Base-by-base conservation (phyloP, 1,140 invertebrate genomes). In the Hylaeus volcanicus region DNA sequence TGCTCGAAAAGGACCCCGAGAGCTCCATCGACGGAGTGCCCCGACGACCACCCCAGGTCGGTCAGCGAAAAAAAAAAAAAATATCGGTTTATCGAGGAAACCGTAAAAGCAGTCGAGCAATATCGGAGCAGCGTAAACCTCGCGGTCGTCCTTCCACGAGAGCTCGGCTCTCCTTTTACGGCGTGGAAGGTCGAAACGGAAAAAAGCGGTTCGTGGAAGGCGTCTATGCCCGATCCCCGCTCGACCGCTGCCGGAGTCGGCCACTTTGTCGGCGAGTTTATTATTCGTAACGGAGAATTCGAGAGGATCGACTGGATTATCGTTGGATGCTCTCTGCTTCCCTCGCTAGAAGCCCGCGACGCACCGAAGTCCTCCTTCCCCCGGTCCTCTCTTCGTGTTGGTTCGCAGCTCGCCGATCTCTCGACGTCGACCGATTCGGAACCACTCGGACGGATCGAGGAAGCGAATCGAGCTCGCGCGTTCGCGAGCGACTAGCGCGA, bases 191-290 rank as follows among this genome's bases (percentile, higher is more conserved):
- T 75, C 79, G 79, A 75, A 80, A 80, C 64, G 79, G 79, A 80
- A 80, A 80, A 80, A 80, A 80, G 79, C 79, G 79, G 73, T 80
- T 80, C 79, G 79, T 80, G 79, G 79, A 80, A 80, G 79, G 79
- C 79, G 79, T 69, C 79, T 80, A 80, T 75, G 64, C 56, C 41
- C 63, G 63, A 75, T 80, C 73, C 79, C 41, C 55, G 71, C 45
- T 37, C 72, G 43, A 53, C 64, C 73, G 78, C 63, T 61, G 51
- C 58, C 56, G 72, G 61, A 71, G 78, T 58, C 79, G 72, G 79
- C 79, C 73, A 75, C 79, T 80, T 80, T 80, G 79, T 80, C 79
- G 79, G 79, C 79, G 39, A 80, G 72, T 80, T 80, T 80, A 80
- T 80, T 80, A 80, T 80, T 80, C 79, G 79, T 80, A 80, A 80